These are phyloP conservation scores for Deilephila porcellus DNA, from an alignment of 2,888 invertebrate genomes.

Conservation along the genomic window DNA sequence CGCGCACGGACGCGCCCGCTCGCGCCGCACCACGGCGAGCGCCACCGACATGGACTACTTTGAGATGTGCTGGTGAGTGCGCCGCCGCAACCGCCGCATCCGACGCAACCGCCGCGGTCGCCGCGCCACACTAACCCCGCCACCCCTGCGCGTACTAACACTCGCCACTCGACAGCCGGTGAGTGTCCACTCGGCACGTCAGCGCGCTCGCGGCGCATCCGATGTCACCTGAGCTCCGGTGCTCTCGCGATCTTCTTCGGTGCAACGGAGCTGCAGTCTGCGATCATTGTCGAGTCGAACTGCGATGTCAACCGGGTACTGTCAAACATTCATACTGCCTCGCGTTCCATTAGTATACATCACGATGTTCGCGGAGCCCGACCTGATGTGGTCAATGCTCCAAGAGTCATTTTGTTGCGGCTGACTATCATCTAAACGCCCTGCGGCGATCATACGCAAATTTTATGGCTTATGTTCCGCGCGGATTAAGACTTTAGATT, in stretches of 20 bases:
- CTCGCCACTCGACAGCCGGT: conserved; percentile 30
- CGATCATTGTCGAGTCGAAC: not conserved
- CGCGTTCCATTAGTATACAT: not conserved
- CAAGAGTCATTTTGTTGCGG: not conserved
- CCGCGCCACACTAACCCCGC: conserved; percentile 38
- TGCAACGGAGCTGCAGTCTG: not conserved
- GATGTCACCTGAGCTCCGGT: conserved; percentile 15
- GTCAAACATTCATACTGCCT: not conserved
- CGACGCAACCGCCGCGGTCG: conserved; percentile 29
- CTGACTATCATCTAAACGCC: conserved; percentile 29
- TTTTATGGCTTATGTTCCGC: conserved; percentile 48
- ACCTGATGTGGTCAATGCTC: not conserved
- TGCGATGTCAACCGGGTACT: conserved; percentile 20
- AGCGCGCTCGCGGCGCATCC: conserved; percentile 29
- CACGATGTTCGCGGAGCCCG: not conserved
- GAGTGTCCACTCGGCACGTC: not conserved
- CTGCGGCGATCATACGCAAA: conserved; percentile 49
- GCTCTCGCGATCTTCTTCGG: not conserved
- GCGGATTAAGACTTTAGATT: conserved; percentile 53
- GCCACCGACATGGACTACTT: conserved; percentile 69
- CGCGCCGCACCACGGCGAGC: conserved; percentile 40
- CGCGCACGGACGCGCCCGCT: conserved; percentile 40
- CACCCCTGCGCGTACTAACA: conserved; percentile 54
- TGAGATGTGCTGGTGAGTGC: conserved; percentile 81
- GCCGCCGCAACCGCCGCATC: conserved; percentile 41